These are phyloP conservation scores for Ataeniobius toweri DNA, from an alignment of 2,797 vertebrate species.

Conservation along the genomic window DNA sequence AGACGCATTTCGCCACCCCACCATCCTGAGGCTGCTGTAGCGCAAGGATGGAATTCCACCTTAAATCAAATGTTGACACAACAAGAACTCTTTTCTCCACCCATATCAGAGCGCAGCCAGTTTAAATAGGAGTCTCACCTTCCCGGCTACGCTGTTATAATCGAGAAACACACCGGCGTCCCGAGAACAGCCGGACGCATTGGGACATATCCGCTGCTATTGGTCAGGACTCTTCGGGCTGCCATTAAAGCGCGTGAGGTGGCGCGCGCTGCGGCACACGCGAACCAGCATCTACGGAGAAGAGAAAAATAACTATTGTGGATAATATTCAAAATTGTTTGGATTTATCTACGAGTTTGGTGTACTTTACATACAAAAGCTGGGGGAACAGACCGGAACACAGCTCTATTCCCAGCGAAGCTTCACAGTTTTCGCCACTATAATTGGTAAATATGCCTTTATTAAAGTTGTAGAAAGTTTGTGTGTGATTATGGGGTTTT, in stretches of 20 bases:
- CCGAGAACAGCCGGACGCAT: constrained; percentile 18
- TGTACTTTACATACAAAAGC: constrained; percentile 73
- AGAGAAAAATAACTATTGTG: neutral
- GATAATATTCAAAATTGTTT: constrained; percentile 47
- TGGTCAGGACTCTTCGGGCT: constrained; percentile 20
- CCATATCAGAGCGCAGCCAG: constrained; percentile 64
- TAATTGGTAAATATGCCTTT: constrained; percentile 77
- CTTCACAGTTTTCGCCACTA: constrained; percentile 79
- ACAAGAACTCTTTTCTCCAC: constrained; percentile 71
- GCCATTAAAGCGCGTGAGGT: constrained; percentile 29
- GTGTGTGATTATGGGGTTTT: neutral
- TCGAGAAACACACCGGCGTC: constrained; percentile 34
- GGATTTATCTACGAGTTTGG: constrained; percentile 50
- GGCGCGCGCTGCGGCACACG: constrained; percentile 24
- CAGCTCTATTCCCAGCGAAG: constrained; percentile 63
- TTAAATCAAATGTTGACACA: constrained; percentile 82
- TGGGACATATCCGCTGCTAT: constrained; percentile 38
- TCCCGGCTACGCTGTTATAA: constrained; percentile 41
- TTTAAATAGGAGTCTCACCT: constrained; percentile 74
- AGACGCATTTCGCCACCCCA: constrained; percentile 38
- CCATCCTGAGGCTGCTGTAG: neutral
- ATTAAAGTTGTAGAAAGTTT: neutral
- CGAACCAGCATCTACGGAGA: neutral
- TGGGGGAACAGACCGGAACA: constrained; percentile 72
- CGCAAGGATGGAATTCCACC: constrained; percentile 56